These are phyloP conservation scores for Cygnus olor DNA, from an alignment of 2,797 vertebrate genomes.

Conservation along the genomic window DNA sequence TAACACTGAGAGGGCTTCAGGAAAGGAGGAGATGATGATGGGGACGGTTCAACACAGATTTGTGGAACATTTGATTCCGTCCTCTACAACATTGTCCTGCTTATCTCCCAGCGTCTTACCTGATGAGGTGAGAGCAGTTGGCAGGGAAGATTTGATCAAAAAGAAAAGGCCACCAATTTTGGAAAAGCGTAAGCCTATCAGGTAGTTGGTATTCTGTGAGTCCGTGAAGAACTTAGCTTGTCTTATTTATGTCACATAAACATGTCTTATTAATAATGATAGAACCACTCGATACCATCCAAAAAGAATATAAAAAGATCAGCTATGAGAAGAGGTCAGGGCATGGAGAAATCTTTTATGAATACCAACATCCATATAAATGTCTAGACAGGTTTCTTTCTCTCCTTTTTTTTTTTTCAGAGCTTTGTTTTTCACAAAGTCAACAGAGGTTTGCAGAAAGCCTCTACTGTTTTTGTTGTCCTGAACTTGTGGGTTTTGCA, in stretches of 20 bases:
- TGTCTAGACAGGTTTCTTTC: neutral
- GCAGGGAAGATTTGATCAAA: neutral
- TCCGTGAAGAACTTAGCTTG: neutral
- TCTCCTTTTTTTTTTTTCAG: neutral
- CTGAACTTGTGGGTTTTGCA: neutral
- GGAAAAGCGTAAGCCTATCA: neutral
- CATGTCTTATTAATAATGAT: slow-evolving; percentile 47
- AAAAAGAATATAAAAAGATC: neutral
- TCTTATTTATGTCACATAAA: slow-evolving; percentile 51
- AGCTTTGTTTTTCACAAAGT: neutral
- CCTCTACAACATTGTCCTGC: neutral
- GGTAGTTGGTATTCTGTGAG: slow-evolving; percentile 29
- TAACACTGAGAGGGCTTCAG: neutral
- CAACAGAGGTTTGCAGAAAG: neutral
- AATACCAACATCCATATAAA: neutral
- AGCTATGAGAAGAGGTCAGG: slow-evolving; percentile 22
- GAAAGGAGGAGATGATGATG: neutral
- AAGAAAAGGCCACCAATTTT: neutral
- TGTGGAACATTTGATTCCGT: neutral
- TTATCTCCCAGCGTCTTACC: neutral
- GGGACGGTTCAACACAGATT: neutral
- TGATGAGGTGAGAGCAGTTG: neutral
- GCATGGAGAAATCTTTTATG: neutral
- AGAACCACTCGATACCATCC: neutral
- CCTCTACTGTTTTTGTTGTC: neutral